Base-by-base conservation (phyloP, 2,888 invertebrate genomes). In the Cepaea hortensis region DNA sequence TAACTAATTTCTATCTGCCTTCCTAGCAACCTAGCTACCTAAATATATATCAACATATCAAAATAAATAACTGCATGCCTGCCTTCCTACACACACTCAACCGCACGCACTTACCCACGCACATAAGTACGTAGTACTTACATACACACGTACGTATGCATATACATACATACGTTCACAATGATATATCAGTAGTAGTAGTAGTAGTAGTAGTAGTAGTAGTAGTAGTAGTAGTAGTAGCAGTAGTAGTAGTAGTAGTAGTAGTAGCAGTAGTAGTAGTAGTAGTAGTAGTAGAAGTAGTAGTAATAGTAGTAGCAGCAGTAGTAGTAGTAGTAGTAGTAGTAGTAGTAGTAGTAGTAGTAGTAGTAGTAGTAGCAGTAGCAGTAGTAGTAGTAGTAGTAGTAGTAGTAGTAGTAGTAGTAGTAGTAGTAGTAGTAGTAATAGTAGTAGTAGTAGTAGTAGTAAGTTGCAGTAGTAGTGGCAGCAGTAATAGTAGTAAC, bases 381-480 rank as follows among this genome's bases (percentile, higher is more conserved):
- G 35, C 1, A 35, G 0, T 35, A 35, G 35, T 35, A 35, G 35
- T 35, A 35, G 81, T 65, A 81, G 70, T 65, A 81, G 81, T 65
- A 35, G 81, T 5, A 68, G 70, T 46, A 81, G 81, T 65, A 81
- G 81, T 65, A 80, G 80, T 55, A 80, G 80, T 55, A 80, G 61
- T 61, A 80, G 61, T 61, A 80, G 80, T 80, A 80, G 80, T 80
- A 80, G 46, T 80, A 80, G 82, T 70, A 61, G 80, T 80, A 80
- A 61, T 61, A 80, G 80, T 80, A 80, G 80, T 55, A 55, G 80
- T 80, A 80, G 80, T 80, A 80, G 35, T 35, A 35, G 35, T 35
- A 35, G 35, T 35, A 35, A 35, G 35, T 35, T 35, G 35, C 1
- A 35, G 80, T 61, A 80, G 80, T 55, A 61, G 61, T 80, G 7